Percentiles rank a stretch among this genome's conserved stretches.
Conservation (phyloP, 2,888 invertebrate genomes). For the Beris chalybata region DNA sequence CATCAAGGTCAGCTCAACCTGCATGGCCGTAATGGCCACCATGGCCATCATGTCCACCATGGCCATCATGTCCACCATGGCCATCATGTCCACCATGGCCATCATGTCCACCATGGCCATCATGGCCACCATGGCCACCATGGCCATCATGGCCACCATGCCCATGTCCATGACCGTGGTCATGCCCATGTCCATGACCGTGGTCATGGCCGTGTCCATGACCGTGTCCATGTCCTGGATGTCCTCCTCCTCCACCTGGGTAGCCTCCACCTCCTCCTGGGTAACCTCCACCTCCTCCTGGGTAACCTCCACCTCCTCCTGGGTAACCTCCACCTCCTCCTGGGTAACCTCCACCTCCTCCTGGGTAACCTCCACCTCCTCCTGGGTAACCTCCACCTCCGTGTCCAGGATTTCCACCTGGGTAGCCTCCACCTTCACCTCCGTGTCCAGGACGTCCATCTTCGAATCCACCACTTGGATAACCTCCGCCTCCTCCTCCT, state of each 20-base stretch:
- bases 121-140: slow-evolving; percentile 10
- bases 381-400: not conserved
- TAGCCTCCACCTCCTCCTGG: slow-evolving; percentile 9
- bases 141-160: not conserved
- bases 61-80: not conserved
- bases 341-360: not conserved
- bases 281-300: not conserved
- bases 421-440: slow-evolving; percentile 28
- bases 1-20: too few relatives aligned
- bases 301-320: not conserved
- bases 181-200: not conserved
- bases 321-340: slow-evolving; percentile 7
- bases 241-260: not conserved
- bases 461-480: slow-evolving; percentile 19
- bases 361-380: not conserved
- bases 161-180: slow-evolving; percentile 9
- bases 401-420: slow-evolving; percentile 21
- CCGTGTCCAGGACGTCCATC: slow-evolving; percentile 23
- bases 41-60: slow-evolving; percentile 3
- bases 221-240: not conserved
- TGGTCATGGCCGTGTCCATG: too few relatives aligned
- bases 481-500: slow-evolving; percentile 24
- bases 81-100: too few relatives aligned
- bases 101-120: not conserved
- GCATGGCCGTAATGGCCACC: not conserved